Evolutionary conservation across 2,113 vertebrate genomes (phyloP).

Genomic region (Cyanocitta stelleri): DNA sequence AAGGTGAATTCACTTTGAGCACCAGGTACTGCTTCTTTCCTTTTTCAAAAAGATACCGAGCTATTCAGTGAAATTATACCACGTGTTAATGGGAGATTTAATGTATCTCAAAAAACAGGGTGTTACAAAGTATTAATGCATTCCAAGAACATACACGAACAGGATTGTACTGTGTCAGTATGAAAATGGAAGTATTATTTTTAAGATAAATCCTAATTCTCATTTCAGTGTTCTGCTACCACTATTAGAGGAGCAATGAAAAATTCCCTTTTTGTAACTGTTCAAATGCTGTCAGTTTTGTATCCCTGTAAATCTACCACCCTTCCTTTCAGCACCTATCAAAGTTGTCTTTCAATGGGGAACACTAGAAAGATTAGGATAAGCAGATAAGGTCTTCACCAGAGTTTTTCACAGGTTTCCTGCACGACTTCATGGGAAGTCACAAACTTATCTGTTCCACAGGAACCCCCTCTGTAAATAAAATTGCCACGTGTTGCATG

Average conservation of each 20-base stretch:
- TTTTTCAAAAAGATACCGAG: background rate
- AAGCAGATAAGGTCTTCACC: background rate
- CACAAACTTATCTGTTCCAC: background rate
- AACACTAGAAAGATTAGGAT: background rate
- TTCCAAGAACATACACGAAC: background rate
- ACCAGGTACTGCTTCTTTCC: background rate
- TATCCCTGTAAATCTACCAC: background rate
- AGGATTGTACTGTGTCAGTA: background rate
- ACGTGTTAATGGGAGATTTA: background rate
- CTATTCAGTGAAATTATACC: background rate
- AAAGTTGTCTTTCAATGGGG: background rate
- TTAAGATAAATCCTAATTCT: background rate
- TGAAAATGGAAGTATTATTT: background rate
- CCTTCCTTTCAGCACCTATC: background rate
- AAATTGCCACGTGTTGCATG: background rate
- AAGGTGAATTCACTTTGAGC: background rate
- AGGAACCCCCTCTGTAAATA: background rate
- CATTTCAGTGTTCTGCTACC: background rate
- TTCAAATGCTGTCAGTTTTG: background rate
- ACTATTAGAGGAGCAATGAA: background rate
- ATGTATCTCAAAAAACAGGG: background rate
- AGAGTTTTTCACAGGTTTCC: background rate
- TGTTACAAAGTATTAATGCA: background rate
- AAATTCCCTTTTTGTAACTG: background rate
- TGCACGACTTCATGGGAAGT: background rate